Conservation (phyloP, 1,140 invertebrate species). For the Sarcophaga bullata region DNA sequence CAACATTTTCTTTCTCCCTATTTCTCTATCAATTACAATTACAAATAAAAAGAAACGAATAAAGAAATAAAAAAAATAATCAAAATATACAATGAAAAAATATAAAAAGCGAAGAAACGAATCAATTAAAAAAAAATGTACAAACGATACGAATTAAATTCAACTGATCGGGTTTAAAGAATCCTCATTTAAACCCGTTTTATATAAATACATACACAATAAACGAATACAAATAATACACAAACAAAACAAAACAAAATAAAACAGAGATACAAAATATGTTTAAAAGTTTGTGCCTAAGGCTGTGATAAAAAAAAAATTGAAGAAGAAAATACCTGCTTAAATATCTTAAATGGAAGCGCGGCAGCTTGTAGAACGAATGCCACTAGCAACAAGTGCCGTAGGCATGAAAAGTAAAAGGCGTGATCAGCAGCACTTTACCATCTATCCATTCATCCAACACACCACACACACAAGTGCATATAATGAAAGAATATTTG, state of each 20-base stretch:
- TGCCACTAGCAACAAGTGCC: not conserved
- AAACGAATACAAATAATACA: not conserved
- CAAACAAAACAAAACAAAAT: not conserved
- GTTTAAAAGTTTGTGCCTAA: constrained; percentile 36
- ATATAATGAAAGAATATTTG: not conserved
- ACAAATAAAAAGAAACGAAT: not conserved
- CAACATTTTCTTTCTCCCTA: not conserved
- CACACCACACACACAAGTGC: constrained; percentile 22
- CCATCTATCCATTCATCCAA: not conserved
- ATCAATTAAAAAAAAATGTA: constrained; percentile 35
- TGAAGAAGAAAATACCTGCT: constrained; percentile 36
- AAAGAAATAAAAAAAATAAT: not conserved
- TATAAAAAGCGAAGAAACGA: constrained; percentile 22
- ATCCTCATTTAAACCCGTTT: not conserved
- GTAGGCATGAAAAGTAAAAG: constrained; percentile 26
- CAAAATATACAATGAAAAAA: not conserved
- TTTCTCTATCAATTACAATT: too few species aligned
- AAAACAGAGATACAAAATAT: not conserved
- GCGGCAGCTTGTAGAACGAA: not conserved
- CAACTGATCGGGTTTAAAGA: not conserved
- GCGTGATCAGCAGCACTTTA: constrained; percentile 37
- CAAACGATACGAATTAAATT: constrained; percentile 34
- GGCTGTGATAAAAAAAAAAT: constrained; percentile 30
- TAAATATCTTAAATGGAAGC: not conserved
- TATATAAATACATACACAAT: not conserved